Conservation (phyloP, 2,888 invertebrate species). For the Melikaiella ostensackeni region DNA sequence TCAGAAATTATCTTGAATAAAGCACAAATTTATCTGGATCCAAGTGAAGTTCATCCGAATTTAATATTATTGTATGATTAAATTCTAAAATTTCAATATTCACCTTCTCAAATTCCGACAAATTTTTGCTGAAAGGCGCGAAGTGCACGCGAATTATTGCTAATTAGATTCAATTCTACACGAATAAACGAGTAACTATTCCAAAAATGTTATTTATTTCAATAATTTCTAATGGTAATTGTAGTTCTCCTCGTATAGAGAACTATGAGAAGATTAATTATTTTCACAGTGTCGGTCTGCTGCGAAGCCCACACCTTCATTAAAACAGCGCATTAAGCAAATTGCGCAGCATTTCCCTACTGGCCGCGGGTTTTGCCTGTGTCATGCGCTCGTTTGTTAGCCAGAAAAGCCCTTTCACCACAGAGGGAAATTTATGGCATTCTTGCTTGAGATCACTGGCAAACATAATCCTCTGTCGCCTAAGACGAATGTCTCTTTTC, state of each 20-base stretch:
- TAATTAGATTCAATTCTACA: too few species aligned
- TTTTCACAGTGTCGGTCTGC: conserved; percentile 41
- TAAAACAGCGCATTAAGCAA: conserved; percentile 61
- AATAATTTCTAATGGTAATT: neutral
- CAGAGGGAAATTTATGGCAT: conserved; percentile 63
- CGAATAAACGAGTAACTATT: too few species aligned
- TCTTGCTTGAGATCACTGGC: conserved; percentile 62
- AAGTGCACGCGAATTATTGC: too few species aligned
- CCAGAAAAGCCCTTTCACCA: conserved; percentile 62
- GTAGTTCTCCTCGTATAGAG: neutral
- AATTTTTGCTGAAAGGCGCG: too few species aligned
- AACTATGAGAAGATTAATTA: conserved; percentile 35
- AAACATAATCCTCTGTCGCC: conserved; percentile 58
- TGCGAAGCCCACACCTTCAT: conserved; percentile 54
- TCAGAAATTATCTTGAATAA: too few species aligned
- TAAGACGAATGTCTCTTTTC: conserved; percentile 57
- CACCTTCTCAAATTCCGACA: too few species aligned
- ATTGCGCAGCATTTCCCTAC: conserved; percentile 60
- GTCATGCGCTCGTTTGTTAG: conserved; percentile 60
- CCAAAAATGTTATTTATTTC: neutral
- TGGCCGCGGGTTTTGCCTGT: conserved; percentile 47
- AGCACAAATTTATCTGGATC: too few species aligned
- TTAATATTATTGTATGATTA: too few species aligned
- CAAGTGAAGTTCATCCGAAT: too few species aligned
- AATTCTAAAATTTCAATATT: too few species aligned